Percentiles rank a stretch among this genome's conserved stretches.
Evolutionary conservation across 2,888 invertebrate species (phyloP).

Genomic region (Limnephilus marmoratus): DNA sequence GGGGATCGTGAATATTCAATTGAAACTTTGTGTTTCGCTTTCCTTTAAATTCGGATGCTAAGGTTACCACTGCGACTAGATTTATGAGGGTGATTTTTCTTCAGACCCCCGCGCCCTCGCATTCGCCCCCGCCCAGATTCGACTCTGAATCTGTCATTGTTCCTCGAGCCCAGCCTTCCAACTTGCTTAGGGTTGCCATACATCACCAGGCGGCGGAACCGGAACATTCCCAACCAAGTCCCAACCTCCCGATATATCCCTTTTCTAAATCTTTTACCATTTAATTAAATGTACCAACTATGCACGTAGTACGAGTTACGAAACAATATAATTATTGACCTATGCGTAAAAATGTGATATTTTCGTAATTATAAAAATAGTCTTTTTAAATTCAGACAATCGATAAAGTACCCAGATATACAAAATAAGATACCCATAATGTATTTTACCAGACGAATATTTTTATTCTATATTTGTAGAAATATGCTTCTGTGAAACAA

Average conservation of each 20-base stretch:
- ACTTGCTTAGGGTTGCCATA: not conserved
- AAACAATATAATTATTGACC: not conserved
- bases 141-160: not conserved
- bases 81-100: constrained; percentile 52
- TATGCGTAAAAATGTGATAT: not conserved
- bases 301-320: not conserved
- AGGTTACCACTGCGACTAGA: constrained; percentile 42
- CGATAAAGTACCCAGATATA: too few species aligned
- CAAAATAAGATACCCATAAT: too few species aligned
- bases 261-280: not conserved
- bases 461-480: too few species aligned
- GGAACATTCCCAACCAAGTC: not conserved
- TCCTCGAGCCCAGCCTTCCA: not conserved
- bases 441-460: too few species aligned
- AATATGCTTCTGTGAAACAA: too few species aligned
- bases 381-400: too few species aligned
- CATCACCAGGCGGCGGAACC: not conserved
- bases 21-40: constrained; percentile 59
- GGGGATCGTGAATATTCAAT: constrained; percentile 62
- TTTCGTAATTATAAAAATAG: too few species aligned
- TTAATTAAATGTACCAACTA: not conserved
- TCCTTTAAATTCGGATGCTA: constrained; percentile 56
- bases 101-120: not conserved
- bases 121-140: not conserved
- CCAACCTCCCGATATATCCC: not conserved